Evolutionary conservation across 2,113 vertebrate species (phyloP).

Genomic region (Mustela lutreola): DNA sequence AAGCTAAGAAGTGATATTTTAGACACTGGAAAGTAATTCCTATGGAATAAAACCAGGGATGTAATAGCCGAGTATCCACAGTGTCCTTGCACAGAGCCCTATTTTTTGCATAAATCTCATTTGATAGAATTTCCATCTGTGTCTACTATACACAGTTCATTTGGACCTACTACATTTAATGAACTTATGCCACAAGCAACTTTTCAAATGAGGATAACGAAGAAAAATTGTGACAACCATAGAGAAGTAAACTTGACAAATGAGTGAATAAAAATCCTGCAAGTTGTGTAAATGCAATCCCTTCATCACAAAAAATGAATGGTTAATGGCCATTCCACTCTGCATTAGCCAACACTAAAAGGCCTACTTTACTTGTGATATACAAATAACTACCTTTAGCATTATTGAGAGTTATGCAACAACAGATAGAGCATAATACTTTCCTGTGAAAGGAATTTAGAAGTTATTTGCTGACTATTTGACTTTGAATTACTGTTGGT

Average conservation of each 20-base stretch:
- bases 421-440: conserved; percentile 51
- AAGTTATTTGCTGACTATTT: conserved; percentile 40
- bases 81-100: not conserved
- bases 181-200: conserved; percentile 62
- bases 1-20: conserved; percentile 23
- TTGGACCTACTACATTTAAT: conserved; percentile 62
- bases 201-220: conserved; percentile 70
- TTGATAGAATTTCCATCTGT: conserved; percentile 27
- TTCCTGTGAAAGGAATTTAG: not conserved
- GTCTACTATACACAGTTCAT: not conserved
- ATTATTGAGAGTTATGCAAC: conserved; percentile 72
- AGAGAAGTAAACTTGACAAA: conserved; percentile 74
- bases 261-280: conserved; percentile 69
- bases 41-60: not conserved
- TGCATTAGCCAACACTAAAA: conserved; percentile 73
- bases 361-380: conserved; percentile 60
- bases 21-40: not conserved
- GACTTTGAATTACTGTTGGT: conserved; percentile 56
- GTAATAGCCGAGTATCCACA: not conserved
- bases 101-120: conserved; percentile 51
- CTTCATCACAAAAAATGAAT: conserved; percentile 62
- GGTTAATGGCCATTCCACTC: conserved; percentile 61
- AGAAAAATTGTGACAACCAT: conserved; percentile 64
- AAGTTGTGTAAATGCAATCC: conserved; percentile 68
- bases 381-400: conserved; percentile 46